Percentiles rank a stretch among this genome's conserved stretches.
These are phyloP conservation scores for Sminthopsis crassicaudata DNA, from an alignment of 2,113 vertebrate genomes.

Conservation along the genomic window DNA sequence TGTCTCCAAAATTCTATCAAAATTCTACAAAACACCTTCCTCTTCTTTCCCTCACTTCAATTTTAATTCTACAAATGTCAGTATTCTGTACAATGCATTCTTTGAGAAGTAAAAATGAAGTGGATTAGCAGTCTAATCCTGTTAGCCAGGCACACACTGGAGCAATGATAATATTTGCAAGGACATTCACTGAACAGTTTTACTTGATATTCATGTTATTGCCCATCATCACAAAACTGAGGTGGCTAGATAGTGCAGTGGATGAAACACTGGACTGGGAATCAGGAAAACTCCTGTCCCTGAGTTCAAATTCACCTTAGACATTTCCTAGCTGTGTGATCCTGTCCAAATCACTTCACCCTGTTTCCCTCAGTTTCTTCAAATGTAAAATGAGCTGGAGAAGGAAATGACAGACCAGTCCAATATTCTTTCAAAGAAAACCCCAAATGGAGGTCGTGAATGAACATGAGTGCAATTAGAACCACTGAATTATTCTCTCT, in stretches of 20 bases:
- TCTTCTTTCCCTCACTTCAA: neutral
- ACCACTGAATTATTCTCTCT: neutral
- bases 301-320: no score
- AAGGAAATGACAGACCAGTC: no score
- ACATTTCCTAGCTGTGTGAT: no score
- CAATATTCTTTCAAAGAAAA: no score
- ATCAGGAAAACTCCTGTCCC: no score
- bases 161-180: neutral
- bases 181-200: neutral
- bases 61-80: slow-evolving; percentile 9
- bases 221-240: neutral
- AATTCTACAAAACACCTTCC: slow-evolving; percentile 27
- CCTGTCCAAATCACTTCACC: no score
- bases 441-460: no score
- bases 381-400: no score
- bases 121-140: neutral
- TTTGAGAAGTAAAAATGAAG: neutral
- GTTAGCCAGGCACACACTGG: neutral
- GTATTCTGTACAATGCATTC: neutral
- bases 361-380: no score
- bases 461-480: neutral
- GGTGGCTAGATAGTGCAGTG: no score
- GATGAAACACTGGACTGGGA: no score
- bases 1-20: slow-evolving; percentile 24
- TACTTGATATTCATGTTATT: neutral